These are phyloP conservation scores for Australoheros facetus DNA, from an alignment of 2,797 vertebrate genomes.

Conservation along the genomic window DNA sequence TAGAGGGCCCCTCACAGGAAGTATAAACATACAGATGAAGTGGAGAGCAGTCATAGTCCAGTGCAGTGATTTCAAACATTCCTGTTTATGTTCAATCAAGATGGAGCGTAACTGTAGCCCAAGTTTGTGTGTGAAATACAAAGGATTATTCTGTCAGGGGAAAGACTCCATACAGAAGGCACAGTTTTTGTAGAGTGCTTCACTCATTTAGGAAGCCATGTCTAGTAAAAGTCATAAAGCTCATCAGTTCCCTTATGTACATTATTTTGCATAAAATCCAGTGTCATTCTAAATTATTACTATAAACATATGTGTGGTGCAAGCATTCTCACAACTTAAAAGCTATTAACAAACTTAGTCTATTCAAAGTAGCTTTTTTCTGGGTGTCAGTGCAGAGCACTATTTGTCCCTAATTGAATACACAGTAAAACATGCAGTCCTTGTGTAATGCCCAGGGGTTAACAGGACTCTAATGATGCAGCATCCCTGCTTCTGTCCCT, in stretches of 20 bases:
- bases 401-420: slow-evolving; percentile 60
- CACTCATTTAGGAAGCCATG: slow-evolving; percentile 38
- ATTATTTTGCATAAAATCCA: neutral
- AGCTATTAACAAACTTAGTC: neutral
- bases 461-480: slow-evolving; percentile 72
- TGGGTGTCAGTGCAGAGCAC: slow-evolving; percentile 35
- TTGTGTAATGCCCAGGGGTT: slow-evolving; percentile 54
- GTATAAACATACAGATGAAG: slow-evolving; percentile 93
- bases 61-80: slow-evolving; percentile 88
- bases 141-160: slow-evolving; percentile 59
- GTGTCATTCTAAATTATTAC: neutral
- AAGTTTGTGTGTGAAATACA: slow-evolving; percentile 50
- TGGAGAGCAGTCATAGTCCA: slow-evolving; percentile 88
- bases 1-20: slow-evolving; percentile 93
- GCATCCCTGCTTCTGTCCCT: slow-evolving; percentile 57
- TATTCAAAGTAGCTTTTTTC: slow-evolving; percentile 6
- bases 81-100: slow-evolving; percentile 96
- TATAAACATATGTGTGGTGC: neutral
- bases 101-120: slow-evolving; percentile 78
- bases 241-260: neutral
- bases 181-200: slow-evolving; percentile 58
- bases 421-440: slow-evolving; percentile 34
- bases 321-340: neutral
- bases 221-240: slow-evolving; percentile 18
- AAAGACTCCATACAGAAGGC: slow-evolving; percentile 51